phyloP scores from a whole-genome alignment of 1,140 invertebrate genomes.

The Drosophila funebris region DNA sequence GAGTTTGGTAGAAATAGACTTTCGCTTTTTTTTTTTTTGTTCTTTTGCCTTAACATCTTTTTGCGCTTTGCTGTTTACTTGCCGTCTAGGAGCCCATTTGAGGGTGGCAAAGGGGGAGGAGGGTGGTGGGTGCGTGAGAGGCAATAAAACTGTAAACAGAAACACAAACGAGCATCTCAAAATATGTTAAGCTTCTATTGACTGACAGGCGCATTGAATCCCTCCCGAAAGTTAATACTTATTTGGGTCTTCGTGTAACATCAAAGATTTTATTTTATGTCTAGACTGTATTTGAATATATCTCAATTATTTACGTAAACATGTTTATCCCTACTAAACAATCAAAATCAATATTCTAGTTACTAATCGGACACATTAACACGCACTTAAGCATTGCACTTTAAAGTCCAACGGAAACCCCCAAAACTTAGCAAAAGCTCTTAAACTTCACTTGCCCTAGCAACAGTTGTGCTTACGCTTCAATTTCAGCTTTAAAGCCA shows the following conservation, averaged over 20 bases:
- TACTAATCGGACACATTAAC: not conserved
- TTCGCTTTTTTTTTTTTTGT: slow-evolving; percentile 50
- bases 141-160: not conserved
- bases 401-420: not conserved
- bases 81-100: not conserved
- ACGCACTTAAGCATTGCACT: not conserved
- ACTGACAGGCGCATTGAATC: slow-evolving; percentile 19
- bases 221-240: not conserved
- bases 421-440: not conserved
- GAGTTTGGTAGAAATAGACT: slow-evolving; percentile 34
- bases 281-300: not conserved
- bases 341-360: not conserved
- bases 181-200: slow-evolving; percentile 10
- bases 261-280: not conserved
- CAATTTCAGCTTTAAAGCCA: not conserved
- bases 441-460: not conserved
- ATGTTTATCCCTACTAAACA: not conserved
- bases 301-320: not conserved
- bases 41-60: not conserved
- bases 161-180: not conserved
- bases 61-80: slow-evolving; percentile 30
- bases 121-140: not conserved
- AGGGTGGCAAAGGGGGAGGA: not conserved
- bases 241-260: not conserved
- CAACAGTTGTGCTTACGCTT: too few species aligned